Evolutionary conservation across 2,797 vertebrate species (phyloP).

Genomic region (Ctenopoma multispine): DNA sequence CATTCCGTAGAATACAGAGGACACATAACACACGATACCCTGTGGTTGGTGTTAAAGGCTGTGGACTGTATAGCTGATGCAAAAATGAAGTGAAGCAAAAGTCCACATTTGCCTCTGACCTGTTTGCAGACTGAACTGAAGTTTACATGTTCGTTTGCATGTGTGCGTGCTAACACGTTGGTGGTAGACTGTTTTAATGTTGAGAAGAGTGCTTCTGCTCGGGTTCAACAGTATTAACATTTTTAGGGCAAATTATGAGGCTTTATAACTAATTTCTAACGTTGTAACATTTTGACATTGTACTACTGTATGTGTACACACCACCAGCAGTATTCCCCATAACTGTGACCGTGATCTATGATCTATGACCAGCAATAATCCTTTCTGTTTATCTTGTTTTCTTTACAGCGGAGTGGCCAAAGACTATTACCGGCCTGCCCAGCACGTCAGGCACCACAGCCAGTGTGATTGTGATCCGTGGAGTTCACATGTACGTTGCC

Average conservation of each 20-base stretch:
- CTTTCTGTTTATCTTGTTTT: neutral
- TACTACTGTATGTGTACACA: too few species aligned
- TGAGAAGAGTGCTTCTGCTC: neutral
- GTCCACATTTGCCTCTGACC: neutral
- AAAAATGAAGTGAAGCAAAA: neutral
- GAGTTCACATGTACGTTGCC: slow-evolving; percentile 95
- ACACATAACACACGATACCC: neutral
- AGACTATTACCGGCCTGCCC: slow-evolving; percentile 93
- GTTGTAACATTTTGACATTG: too few species aligned
- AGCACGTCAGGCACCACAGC: slow-evolving; percentile 97
- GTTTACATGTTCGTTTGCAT: neutral
- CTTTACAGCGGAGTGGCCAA: slow-evolving; percentile 93
- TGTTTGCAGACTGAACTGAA: neutral
- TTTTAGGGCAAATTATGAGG: neutral
- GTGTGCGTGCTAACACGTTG: neutral
- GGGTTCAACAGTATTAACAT: neutral
- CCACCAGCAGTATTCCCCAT: neutral
- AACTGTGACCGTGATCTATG: too few species aligned
- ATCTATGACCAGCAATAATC: slow-evolving; percentile 56
- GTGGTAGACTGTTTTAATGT: neutral
- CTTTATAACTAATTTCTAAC: neutral
- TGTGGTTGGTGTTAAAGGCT: neutral
- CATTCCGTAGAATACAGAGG: neutral
- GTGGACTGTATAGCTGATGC: neutral
- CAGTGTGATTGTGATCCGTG: slow-evolving; percentile 94